Evolutionary conservation across 92 coral and sea anemone species (phyloP), one percentile per base, ranked within the genome.

Genomic region (Umimayanthus chanpuru): DNA sequence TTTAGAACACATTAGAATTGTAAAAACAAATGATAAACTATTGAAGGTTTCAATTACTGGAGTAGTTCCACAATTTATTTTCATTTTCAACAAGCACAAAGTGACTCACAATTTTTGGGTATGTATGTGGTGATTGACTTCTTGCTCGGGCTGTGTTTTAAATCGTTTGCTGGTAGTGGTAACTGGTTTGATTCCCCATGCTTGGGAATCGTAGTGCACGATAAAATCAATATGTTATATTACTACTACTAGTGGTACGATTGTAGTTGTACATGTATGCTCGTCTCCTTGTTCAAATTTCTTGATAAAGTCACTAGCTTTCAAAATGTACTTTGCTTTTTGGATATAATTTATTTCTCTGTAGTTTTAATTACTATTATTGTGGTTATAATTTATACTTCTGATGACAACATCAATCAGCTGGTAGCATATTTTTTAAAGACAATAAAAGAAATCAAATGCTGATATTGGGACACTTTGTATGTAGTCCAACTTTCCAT

Each of bases 1-100:
- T 55, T 61, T 18, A 61, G 8, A 61, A 61, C 68, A 61, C 68
- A 61, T 61, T 20, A 18, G n/a, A 23, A 20, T 61, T 61, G 25
- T 21, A 21, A 1, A 61, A 61, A 61, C 26, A 61, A 61, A 18
- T 73, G 21, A 73, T 39, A 20, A 23, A 53, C 44, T 39, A 21
- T 39, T 39, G 6, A 36, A 39, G 30, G 79, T 75, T 75, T 36
- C 79, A 75, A 75, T 75, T 75, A 75, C 9, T 75, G 79, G 26
- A 16, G n/a, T 30, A 3, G 43, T 73, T 73, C 78, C 21, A 0
- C 18, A 23, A 7, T 73, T 4, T 36, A 53, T 38, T 39, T 75
- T 39, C 49, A 75, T 36, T 75, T 25, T 15, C 14, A 29, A 29
- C 39, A 73, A 29, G 36, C 18, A n/a, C 44, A 43, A 75, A 15